Conservation (phyloP, 1,140 invertebrate genomes). For the Chironomus tepperi region DNA sequence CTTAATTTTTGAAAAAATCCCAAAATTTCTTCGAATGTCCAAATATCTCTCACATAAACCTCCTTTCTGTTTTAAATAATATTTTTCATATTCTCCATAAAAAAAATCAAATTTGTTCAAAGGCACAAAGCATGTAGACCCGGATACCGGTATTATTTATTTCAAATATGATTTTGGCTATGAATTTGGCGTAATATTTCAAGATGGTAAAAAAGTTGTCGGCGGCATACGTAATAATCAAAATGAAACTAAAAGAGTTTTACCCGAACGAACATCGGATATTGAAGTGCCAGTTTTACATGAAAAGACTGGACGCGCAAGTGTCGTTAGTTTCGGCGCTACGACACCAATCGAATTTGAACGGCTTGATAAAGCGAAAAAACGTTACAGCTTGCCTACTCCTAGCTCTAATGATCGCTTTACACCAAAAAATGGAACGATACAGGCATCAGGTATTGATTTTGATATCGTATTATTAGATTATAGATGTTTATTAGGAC, state of each 20-base stretch:
- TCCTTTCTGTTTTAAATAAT: slow-evolving; percentile 25
- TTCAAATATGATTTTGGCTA: slow-evolving; percentile 79
- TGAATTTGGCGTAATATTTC: slow-evolving; percentile 65
- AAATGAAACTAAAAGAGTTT: slow-evolving; percentile 39
- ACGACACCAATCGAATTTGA: slow-evolving; percentile 19
- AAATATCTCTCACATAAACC: slow-evolving; percentile 28
- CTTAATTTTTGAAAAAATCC: background rate
- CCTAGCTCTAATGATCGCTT: background rate
- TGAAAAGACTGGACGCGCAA: slow-evolving; percentile 23
- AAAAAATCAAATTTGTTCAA: slow-evolving; percentile 25
- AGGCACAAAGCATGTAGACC: slow-evolving; percentile 70
- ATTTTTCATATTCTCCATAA: slow-evolving; percentile 27
- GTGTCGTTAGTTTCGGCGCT: slow-evolving; percentile 30
- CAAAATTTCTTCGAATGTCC: background rate
- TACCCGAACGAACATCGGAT: slow-evolving; percentile 44
- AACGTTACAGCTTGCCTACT: slow-evolving; percentile 11
- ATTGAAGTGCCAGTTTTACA: slow-evolving; percentile 46
- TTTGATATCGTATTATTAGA: background rate
- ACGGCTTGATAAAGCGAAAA: background rate
- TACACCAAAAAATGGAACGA: slow-evolving; percentile 6
- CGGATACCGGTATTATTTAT: slow-evolving; percentile 66
- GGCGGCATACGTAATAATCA: slow-evolving; percentile 41
- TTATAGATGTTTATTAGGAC: background rate
- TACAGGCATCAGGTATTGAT: slow-evolving; percentile 4
- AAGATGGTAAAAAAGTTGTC: slow-evolving; percentile 50